A percentile compares a stretch with the other conserved stretches of the same genome.
phyloP scores from a whole-genome alignment of 1,140 invertebrate genomes.

The Tetramorium simillimum region DNA sequence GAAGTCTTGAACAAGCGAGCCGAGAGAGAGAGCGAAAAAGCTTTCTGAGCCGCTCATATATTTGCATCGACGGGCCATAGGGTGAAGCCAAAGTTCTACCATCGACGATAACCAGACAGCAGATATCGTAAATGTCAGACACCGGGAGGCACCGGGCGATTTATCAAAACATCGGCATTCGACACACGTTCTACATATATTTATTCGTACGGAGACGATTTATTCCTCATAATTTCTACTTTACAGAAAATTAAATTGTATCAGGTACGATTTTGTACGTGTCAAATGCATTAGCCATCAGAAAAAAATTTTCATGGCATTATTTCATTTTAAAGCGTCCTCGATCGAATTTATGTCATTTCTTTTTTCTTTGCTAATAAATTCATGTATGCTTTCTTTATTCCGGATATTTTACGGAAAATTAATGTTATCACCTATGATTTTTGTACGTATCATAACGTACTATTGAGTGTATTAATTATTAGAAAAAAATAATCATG shows the following conservation, averaged over 20 bases:
- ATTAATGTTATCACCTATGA: no score
- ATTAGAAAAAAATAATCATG: no score
- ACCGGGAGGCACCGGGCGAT: not conserved
- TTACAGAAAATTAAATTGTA: not conserved
- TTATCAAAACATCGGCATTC: not conserved
- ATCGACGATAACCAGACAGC: conserved; percentile 3
- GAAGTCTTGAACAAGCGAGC: not conserved
- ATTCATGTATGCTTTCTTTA: no score
- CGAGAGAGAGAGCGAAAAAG: conserved; percentile 20
- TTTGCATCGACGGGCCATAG: conserved; percentile 22
- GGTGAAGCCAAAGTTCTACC: not conserved
- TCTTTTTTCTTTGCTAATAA: no score
- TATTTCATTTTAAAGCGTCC: no score
- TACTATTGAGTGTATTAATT: no score
- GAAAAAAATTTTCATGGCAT: no score
- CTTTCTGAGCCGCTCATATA: conserved; percentile 24
- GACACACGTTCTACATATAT: not conserved
- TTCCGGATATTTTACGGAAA: no score
- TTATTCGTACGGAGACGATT: not conserved
- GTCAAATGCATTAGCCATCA: no score
- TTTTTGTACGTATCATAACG: no score
- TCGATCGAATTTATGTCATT: no score
- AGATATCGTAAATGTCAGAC: conserved; percentile 13
- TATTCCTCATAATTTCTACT: not conserved
- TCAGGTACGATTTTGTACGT: no score